Percentiles rank a stretch among this genome's conserved stretches.
Conservation (phyloP, 2,113 vertebrate genomes). For the Colaptes auratus region DNA sequence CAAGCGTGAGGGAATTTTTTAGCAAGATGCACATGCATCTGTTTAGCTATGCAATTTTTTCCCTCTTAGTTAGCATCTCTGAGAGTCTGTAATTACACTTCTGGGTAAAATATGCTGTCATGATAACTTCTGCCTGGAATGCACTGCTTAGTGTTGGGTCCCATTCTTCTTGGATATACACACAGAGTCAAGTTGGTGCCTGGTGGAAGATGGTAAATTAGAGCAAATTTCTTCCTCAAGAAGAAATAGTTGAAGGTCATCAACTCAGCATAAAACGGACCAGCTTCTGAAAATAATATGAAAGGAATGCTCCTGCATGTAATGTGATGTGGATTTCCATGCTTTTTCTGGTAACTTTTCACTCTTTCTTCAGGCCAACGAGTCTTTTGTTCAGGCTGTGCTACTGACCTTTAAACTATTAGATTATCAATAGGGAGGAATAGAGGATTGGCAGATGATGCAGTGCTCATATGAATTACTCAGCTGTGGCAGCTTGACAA, state of each 20-base stretch:
- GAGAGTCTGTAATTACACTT: conserved; percentile 55
- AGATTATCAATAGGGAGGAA: not conserved
- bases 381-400: not conserved
- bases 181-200: not conserved
- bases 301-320: not conserved
- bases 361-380: not conserved
- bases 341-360: not conserved
- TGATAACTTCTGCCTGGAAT: conserved; percentile 18
- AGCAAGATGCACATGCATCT: conserved; percentile 42
- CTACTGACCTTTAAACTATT: not conserved
- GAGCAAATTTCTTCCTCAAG: not conserved
- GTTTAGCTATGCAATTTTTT: conserved; percentile 60
- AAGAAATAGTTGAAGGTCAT: not conserved
- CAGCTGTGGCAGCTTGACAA: not conserved
- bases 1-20: conserved; percentile 5
- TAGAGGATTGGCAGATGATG: not conserved
- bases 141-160: not conserved
- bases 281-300: not conserved
- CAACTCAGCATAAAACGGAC: not conserved
- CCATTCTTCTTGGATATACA: not conserved
- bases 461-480: not conserved
- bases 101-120: conserved; percentile 42
- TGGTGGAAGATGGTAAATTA: not conserved
- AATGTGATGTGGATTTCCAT: not conserved
- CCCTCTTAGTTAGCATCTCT: conserved; percentile 60